Evolutionary conservation across 1,140 invertebrate genomes (phyloP), one percentile per base, ranked within the genome.

Genomic region (Drosophila ananassae): DNA sequence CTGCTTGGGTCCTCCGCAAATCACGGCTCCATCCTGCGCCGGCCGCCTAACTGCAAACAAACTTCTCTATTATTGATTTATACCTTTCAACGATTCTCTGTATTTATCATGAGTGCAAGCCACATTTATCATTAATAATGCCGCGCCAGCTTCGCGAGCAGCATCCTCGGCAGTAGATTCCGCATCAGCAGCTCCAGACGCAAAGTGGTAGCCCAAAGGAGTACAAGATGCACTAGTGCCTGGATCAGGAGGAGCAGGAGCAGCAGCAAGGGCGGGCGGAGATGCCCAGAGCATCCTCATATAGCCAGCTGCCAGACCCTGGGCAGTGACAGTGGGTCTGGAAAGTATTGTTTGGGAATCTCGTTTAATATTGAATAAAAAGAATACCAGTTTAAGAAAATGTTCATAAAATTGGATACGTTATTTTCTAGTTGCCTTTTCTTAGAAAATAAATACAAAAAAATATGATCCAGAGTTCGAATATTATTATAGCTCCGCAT

Each of bases 51-150:
- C 83, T 79, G 83, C 83, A 89, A 87, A 89, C 83, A 89, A 89
- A 89, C 83, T 89, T 89, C 83, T 89, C 79, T 89, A 89, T 89
- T 89, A 89, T 89, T 89, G 82, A 90, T 90, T 90, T 89, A 90
- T 91, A 87, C 89, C 85, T 91, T 90, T 91, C 89, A 91, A 89
- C 89, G 85, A 87, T 91, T 87, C 89, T 89, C 89, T 89, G 82
- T 91, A 91, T 91, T 91, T 91, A 91, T 91, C 89, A 91, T 83
- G 81, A 82, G 81, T 87, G 78, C 90, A 91, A 89, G 84, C 79
- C 84, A 85, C 89, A 91, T 91, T 91, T 91, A 89, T 91, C 89
- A 91, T 90, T 91, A 89, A 89, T 89, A 89, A 89, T 89, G 83
- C 82, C 68, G 78, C 80, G 68, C 48, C 52, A 60, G 78, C 73